Conservation (phyloP, 1,140 invertebrate species). For the Hylaeus volcanicus region DNA sequence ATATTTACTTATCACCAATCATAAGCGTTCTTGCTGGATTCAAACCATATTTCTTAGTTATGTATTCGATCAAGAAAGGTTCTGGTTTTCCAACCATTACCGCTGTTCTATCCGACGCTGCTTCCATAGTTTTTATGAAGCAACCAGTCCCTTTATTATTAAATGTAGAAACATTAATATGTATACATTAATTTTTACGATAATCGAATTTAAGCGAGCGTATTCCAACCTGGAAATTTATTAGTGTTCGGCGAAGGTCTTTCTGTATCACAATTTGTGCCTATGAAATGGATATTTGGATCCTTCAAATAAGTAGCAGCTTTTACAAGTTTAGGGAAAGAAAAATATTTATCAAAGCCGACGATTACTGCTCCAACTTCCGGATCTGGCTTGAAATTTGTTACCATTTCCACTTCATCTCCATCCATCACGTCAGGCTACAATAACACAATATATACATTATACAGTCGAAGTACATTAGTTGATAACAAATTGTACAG, state of each 20-base stretch:
- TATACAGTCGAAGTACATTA: background rate
- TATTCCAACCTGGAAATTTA: conserved; percentile 64
- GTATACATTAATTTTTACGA: background rate
- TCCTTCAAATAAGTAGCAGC: conserved; percentile 91
- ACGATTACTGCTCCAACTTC: conserved; percentile 95
- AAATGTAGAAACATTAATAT: background rate
- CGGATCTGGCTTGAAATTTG: conserved; percentile 83
- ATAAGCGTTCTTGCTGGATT: conserved; percentile 91
- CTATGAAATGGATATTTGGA: conserved; percentile 90
- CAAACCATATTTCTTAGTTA: conserved; percentile 84
- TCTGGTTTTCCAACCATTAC: conserved; percentile 92
- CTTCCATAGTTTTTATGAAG: conserved; percentile 90
- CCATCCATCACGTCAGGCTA: conserved; percentile 82
- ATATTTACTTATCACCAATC: conserved; percentile 92
- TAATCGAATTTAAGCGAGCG: conserved; percentile 19
- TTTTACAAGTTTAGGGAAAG: conserved; percentile 93
- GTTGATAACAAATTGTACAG: conserved; percentile 21
- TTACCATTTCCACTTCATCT: conserved; percentile 74
- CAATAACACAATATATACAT: conserved; percentile 50
- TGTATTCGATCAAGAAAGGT: conserved; percentile 79
- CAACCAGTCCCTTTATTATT: conserved; percentile 88
- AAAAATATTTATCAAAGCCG: conserved; percentile 95
- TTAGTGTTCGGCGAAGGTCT: conserved; percentile 71
- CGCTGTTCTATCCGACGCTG: conserved; percentile 88
- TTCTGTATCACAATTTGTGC: conserved; percentile 85